Conservation (phyloP, 2,113 vertebrate genomes). For the Mionectes macconnelli region DNA sequence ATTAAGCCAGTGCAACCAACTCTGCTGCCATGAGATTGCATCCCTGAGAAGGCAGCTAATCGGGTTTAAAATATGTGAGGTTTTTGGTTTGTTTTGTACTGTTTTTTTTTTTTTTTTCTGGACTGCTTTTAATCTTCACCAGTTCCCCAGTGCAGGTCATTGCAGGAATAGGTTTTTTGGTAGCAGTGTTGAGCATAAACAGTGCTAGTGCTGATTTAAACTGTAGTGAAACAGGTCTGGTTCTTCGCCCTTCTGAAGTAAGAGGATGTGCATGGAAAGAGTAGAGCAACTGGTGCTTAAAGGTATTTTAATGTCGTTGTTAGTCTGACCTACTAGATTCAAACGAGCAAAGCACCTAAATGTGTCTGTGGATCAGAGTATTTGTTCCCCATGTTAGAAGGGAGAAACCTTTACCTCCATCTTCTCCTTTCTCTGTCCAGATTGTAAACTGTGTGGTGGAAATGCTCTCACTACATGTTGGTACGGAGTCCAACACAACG, state of each 20-base stretch:
- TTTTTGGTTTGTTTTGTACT: neutral
- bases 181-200: neutral
- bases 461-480: neutral
- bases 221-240: neutral
- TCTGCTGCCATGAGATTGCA: neutral
- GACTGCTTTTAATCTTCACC: neutral
- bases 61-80: neutral
- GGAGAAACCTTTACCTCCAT: neutral
- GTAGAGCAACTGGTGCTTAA: neutral
- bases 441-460: neutral
- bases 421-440: neutral
- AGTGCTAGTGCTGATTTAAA: neutral
- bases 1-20: neutral
- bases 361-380: neutral
- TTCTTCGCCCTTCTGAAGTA: neutral
- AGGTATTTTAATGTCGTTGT: neutral
- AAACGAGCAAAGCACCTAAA: neutral
- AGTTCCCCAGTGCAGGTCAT: neutral
- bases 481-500: neutral
- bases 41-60: neutral
- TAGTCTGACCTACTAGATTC: neutral
- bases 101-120: neutral
- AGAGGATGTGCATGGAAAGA: neutral
- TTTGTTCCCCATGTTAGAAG: neutral
- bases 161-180: neutral